Conservation (phyloP, 2,888 invertebrate genomes). For the Drosophila acutilabella region DNA sequence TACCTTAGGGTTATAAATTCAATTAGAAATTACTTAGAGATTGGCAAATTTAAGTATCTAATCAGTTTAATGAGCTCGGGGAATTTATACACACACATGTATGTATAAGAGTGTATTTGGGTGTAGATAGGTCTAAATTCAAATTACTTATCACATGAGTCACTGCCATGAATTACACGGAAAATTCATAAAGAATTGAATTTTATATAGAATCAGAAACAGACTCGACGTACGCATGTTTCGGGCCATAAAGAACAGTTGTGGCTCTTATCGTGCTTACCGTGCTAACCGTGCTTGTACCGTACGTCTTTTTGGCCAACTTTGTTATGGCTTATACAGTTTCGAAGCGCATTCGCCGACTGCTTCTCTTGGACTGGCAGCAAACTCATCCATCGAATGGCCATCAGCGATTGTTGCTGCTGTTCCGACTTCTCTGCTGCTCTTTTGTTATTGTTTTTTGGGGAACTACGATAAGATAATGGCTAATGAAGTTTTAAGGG, state of each 20-base stretch:
- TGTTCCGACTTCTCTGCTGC: constrained; percentile 3
- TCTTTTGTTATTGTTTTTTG: constrained; percentile 12
- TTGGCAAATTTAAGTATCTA: constrained; percentile 53
- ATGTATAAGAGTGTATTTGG: background rate
- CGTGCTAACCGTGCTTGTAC: constrained; percentile 36
- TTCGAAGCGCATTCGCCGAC: constrained; percentile 57
- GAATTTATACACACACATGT: constrained; percentile 33
- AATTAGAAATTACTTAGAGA: constrained; percentile 62
- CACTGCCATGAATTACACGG: constrained; percentile 47
- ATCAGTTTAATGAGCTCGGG: constrained; percentile 69
- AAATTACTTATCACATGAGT: constrained; percentile 45
- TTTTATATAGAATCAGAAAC: constrained; percentile 13
- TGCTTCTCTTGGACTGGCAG: constrained; percentile 65
- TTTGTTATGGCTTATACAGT: background rate
- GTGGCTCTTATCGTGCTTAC: constrained; percentile 51
- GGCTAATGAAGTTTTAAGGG: constrained; percentile 70
- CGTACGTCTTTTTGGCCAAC: constrained; percentile 15
- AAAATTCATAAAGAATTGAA: constrained; percentile 12
- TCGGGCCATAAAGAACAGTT: constrained; percentile 39
- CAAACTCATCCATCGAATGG: constrained; percentile 56
- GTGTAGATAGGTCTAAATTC: too few relatives aligned
- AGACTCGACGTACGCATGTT: constrained; percentile 34
- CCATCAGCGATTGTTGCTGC: constrained; percentile 46
- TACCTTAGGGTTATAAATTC: constrained; percentile 57
- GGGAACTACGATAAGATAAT: constrained; percentile 65